Evolutionary conservation across 2,797 vertebrate species (phyloP), one percentile per base, ranked within the genome.

Genomic region (Notoglanidium macrostoma): DNA sequence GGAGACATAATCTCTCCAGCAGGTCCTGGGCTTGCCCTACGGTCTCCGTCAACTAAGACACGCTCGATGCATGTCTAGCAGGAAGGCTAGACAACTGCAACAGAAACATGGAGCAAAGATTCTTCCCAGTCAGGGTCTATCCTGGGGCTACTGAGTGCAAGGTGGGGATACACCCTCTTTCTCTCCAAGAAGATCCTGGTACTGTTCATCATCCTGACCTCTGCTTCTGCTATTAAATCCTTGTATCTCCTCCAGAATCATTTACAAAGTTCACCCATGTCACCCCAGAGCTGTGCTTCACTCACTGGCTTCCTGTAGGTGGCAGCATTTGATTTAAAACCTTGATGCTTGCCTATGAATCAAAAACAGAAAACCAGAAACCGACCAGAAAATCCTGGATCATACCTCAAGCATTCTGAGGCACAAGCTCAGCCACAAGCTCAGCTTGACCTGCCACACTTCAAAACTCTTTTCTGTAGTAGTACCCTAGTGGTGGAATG

Each of bases 191-290:
- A 15, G 23, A 80, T 61, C 44, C 21, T 11, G 23, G 61, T 65
- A n/a, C 15, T n/a, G 59, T 63, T 3, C 21, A n/a, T 65, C 15
- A 14, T 49, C 29, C 2, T 23, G 1, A 49, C 44, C 15, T 79
- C 19, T 35, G 54, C 63, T 51, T 83, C 63, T 51, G 63, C n/a
- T 35, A 68, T 51, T 23, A 83, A 68, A 5, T 83, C 40, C 63
- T 54, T 54, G 46, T 23, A 83, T 35, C 65, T 83, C 63, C 5
- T 83, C 46, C 46, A 68, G n/a, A 46, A 81, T 83, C n/a, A 83
- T 23, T n/a, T 80, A 55, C 74, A 55, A 46, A 46, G 78, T n/a
- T 11, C 67, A 70, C 35, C 7, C 67, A 70, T 6, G 67, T 70
- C 67, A 68, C 29, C 35, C 65, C 65, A 68, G 29, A 68, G 29